These are phyloP conservation scores for Ctenomys sociabilis DNA, from an alignment of 2,113 vertebrate genomes.

Conservation along the genomic window DNA sequence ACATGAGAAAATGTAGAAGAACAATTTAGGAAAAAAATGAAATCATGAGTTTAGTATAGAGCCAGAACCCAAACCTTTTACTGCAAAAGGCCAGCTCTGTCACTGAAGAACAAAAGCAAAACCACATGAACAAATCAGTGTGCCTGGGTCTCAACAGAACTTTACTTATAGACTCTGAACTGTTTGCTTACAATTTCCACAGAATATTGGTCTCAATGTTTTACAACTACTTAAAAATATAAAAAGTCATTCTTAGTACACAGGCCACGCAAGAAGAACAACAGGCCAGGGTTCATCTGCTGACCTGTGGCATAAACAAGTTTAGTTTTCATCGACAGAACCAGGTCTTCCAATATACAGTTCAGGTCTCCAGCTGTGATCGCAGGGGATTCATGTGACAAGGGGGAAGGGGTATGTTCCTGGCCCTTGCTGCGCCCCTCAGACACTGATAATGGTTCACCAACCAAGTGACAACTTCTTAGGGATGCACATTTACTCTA, in stretches of 20 bases:
- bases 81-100: neutral
- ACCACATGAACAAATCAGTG: neutral
- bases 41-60: neutral
- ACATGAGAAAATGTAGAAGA: neutral
- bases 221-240: slow-evolving; percentile 10
- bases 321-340: neutral
- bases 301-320: neutral
- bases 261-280: neutral
- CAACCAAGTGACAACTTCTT: neutral
- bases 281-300: neutral
- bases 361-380: neutral
- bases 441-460: neutral
- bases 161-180: neutral
- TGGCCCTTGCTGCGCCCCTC: neutral
- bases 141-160: neutral
- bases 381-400: neutral
- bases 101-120: neutral
- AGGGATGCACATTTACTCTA: neutral
- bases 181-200: slow-evolving; percentile 16
- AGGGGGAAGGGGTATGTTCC: neutral
- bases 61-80: neutral
- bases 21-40: neutral
- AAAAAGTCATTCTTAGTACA: neutral
- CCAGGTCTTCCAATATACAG: neutral
- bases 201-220: neutral